phyloP scores from a whole-genome alignment of 2,113 vertebrate species.

The Phalacrocorax aristotelis region DNA sequence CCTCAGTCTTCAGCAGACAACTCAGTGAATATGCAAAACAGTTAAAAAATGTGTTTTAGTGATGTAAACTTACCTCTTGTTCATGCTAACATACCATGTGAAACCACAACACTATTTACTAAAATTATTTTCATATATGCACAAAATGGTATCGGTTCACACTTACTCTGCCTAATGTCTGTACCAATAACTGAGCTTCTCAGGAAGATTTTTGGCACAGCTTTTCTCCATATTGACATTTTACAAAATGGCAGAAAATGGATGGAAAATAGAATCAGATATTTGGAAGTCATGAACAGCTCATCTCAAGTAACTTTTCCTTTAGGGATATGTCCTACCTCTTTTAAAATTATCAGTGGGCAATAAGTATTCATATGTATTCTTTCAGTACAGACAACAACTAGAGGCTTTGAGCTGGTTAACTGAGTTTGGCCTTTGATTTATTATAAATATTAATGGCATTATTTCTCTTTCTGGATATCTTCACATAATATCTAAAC shows the following conservation, averaged over 20 bases:
- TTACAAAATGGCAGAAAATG: background rate
- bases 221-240: background rate
- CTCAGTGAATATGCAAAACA: background rate
- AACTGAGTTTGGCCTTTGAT: background rate
- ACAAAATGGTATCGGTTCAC: background rate
- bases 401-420: background rate
- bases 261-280: background rate
- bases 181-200: background rate
- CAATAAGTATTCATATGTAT: fast-evolving
- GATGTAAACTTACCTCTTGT: background rate
- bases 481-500: background rate
- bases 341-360: background rate
- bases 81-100: background rate
- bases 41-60: background rate
- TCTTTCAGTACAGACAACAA: background rate
- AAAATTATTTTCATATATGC: background rate
- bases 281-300: background rate
- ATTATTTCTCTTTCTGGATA: background rate
- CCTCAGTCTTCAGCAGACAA: background rate
- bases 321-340: background rate
- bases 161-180: background rate
- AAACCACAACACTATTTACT: background rate
- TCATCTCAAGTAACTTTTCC: background rate
- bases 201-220: background rate
- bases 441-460: background rate